Base-by-base conservation (phyloP, 2,888 invertebrate genomes). In the Rhagonycha fulva region DNA sequence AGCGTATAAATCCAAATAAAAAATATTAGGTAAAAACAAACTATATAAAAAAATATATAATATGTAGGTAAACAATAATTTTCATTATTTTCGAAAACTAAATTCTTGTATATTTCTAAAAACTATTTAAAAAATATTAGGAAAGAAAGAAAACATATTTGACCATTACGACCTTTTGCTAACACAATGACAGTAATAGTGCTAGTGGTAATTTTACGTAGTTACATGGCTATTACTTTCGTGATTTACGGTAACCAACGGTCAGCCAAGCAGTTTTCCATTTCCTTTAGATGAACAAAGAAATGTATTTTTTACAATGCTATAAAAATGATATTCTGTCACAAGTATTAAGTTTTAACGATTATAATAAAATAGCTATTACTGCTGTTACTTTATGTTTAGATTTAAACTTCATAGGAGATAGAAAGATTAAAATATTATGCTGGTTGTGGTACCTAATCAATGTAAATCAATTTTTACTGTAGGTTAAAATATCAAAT, bases 151-250 rank as follows among this genome's bases (percentile, higher is more conserved):
- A 76, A 80, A 79, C 76, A 76, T 79, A 77, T 76, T 77, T 78
- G 74, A 77, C 79, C 80, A 76, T 75, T 78, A 75, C 70, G 62
- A 75, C 78, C 77, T 79, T 79, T 74, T 75, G 76, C 78, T 77
- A 75, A 78, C 80, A 80, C 79, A 81, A 81, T 78, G 81, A 79
- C 80, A 71, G 76, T 81, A 81, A 81, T 80, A 79, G 80, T 75
- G 77, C 77, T 78, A 80, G 77, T 71, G 62, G 80, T 80, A 81
- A 80, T 81, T 81, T 81, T 81, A 81, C 81, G 81, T 81, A 80
- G 80, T 80, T 82, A 81, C 80, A 82, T 76, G 81, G 82, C 81
- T 82, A 82, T 82, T 82, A 82, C 82, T 76, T 72, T 69, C 73
- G 75, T 81, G 81, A 82, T 82, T 82, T 82, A 82, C 78, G 78